phyloP scores from a whole-genome alignment of 1,140 invertebrate species.

The Aphidius gifuensis region DNA sequence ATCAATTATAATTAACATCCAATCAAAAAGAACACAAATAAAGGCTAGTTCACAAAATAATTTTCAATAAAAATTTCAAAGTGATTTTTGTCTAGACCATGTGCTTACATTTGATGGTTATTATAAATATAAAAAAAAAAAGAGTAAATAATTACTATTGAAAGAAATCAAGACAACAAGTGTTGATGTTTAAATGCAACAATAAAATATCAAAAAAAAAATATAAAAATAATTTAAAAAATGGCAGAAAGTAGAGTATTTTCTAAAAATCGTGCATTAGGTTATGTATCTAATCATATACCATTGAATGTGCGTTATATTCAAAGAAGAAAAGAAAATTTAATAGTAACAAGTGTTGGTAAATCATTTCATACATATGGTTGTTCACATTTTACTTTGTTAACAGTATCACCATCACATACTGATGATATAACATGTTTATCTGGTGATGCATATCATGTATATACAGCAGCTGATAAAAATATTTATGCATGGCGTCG shows the following conservation, averaged over 20 bases:
- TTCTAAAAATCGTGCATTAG: constrained; percentile 75
- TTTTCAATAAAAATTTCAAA: too few relatives aligned
- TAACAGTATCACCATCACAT: constrained; percentile 80
- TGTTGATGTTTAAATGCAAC: too few relatives aligned
- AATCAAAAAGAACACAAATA: too few relatives aligned
- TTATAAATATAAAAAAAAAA: too few relatives aligned
- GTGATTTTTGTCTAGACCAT: too few relatives aligned
- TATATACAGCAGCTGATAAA: constrained; percentile 80
- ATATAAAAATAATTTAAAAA: constrained; percentile 14
- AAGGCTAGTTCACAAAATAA: too few relatives aligned
- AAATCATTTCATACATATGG: constrained; percentile 90
- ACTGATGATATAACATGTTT: constrained; percentile 79
- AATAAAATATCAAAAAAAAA: too few relatives aligned
- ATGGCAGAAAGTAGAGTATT: constrained; percentile 74
- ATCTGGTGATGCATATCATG: constrained; percentile 73
- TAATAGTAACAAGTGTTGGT: constrained; percentile 86
- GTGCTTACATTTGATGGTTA: too few relatives aligned
- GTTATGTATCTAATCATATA: constrained; percentile 90
- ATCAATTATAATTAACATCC: too few relatives aligned
- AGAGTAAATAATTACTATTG: too few relatives aligned
- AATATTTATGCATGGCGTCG: constrained; percentile 83
- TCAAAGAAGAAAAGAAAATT: constrained; percentile 78
- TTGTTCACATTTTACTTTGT: constrained; percentile 74
- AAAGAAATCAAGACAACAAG: too few relatives aligned
- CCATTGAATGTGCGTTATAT: constrained; percentile 84